Base-by-base conservation (phyloP, 2,888 invertebrate genomes). In the Pseudococcus jackbeardsleyi region DNA sequence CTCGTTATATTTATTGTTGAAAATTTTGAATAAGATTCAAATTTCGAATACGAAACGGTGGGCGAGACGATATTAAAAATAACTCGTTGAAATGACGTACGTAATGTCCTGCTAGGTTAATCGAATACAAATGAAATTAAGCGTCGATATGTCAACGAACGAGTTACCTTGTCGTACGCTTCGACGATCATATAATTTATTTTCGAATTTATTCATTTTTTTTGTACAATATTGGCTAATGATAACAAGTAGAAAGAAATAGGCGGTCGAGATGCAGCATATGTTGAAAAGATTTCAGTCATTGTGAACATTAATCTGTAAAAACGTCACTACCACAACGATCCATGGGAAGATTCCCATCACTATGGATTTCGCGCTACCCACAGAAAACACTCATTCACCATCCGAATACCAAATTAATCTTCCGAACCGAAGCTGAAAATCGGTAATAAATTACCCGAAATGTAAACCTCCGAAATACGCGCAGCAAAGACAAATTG, bases 361-460 rank as follows among this genome's bases (percentile, higher is more conserved):
- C 68, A 54, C 22, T 3, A 42, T 79, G n/a, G 79, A 42, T 79
- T 79, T 79, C 79, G 79, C 79, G 79, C 42, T 79, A 79, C 79
- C 26, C 26, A 3, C 7, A 79, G 33, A 46, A 79, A 42, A 42
- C 79, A 79, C 46, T 19, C 79, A 42, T 72, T 72, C n/a, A 26
- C 33, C 33, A 33, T 33, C 72, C 33, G 17, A 79, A 79, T 79
- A 79, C 79, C 79, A 79, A 42, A 79, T 79, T 79, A 79, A 79
- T 79, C 79, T 79, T 79, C 79, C 79, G n/a, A 79, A 42, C 39
- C 79, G 39, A 79, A 42, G 79, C 79, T 79, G 79, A 79, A 79
- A 79, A 79, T 79, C 79, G 79, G 79, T 79, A 42, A 79, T 79
- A 79, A 79, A 79, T 79, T 79, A 79, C 79, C 15, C 79, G n/a